Base-by-base conservation (phyloP, 2,797 vertebrate genomes). In the Rhinella marina region DNA sequence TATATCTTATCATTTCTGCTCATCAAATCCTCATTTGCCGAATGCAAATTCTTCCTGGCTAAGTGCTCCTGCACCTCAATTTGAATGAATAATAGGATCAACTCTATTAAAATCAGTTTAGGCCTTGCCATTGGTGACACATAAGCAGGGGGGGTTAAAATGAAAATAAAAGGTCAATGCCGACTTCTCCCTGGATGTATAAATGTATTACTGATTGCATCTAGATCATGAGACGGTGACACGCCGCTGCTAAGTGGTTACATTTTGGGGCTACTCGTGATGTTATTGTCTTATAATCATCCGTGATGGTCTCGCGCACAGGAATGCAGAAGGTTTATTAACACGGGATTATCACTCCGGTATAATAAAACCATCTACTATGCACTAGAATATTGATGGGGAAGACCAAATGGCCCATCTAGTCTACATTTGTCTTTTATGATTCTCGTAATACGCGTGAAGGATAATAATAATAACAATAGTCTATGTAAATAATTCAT, bases 1-100 rank as follows among this genome's bases (percentile, higher is more conserved):
- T 96, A 96, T 95, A 96, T 96, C 94, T 96, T 95, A 96, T 95
- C 95, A 94, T 96, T 95, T 95, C 94, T 96, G 94, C 95, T 96
- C 95, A 96, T 96, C 94, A 96, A 96, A 96, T 95, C 93, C 94
- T 94, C 95, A 95, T 96, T 96, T 95, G 95, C 94, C 92, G 94
- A 94, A 96, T 96, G 95, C 95, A 96, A 96, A 96, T 96, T 95
- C 96, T 90, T 92, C 92, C 94, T 93, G 94, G 95, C 94, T 96
- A 95, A 96, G 96, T 96, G 95, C 95, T 96, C 94, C 95, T 94
- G 94, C 94, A 95, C 95, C 95, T 95, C 94, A 95, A 95, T 96
- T 95, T 96, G 95, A 96, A 95, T 96, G 95, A 95, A 95, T 95
- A 95, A 95, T 95, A 95, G 94, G 95, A 94, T 94, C 92, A 93